Evolutionary conservation across 1,140 invertebrate genomes (phyloP).

Genomic region (Drosophila ohnishii): DNA sequence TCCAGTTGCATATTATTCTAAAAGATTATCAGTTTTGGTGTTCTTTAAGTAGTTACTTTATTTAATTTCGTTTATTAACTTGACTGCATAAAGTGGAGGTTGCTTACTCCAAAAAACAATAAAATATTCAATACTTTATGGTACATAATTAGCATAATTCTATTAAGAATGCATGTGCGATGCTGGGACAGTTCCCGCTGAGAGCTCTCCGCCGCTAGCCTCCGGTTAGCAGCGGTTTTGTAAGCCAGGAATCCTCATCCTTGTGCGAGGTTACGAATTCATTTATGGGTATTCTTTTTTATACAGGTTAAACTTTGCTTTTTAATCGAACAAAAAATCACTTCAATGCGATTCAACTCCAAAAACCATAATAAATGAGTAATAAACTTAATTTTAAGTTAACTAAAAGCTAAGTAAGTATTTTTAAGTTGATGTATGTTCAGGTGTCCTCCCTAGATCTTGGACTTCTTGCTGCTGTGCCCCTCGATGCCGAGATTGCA

Average conservation of each 20-base stretch:
- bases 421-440: slow-evolving; percentile 1
- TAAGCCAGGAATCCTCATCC: background rate
- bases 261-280: slow-evolving; percentile 43
- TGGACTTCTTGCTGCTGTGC: slow-evolving; percentile 77
- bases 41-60: slow-evolving; percentile 21
- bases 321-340: slow-evolving; percentile 35
- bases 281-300: slow-evolving; percentile 19
- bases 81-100: slow-evolving; percentile 11
- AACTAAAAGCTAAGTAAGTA: slow-evolving; percentile 21
- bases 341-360: slow-evolving; percentile 38
- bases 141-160: slow-evolving; percentile 38
- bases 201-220: slow-evolving; percentile 8
- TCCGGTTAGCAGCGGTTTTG: slow-evolving; percentile 13
- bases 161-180: slow-evolving; percentile 34
- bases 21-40: background rate
- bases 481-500: slow-evolving; percentile 81
- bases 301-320: slow-evolving; percentile 24
- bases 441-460: slow-evolving; percentile 51
- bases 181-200: slow-evolving; percentile 1
- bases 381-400: slow-evolving; percentile 43
- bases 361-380: slow-evolving; percentile 19
- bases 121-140: slow-evolving; percentile 66
- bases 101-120: slow-evolving; percentile 50
- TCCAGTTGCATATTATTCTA: background rate
- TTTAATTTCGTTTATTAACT: slow-evolving; percentile 20